These are phyloP conservation scores for Myotis davidii DNA, from an alignment of 2,113 vertebrate species.

Conservation along the genomic window DNA sequence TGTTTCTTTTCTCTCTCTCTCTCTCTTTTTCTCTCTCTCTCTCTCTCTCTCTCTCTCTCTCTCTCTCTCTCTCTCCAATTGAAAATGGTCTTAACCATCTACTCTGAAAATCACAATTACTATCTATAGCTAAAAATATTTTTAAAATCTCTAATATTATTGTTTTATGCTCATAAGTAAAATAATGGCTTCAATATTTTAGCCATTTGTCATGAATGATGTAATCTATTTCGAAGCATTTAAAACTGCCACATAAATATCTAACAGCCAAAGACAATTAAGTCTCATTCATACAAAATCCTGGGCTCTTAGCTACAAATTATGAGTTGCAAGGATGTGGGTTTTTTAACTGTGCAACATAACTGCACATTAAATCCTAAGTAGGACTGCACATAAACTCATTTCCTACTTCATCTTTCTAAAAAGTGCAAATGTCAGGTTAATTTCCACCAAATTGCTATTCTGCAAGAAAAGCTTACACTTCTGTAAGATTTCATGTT, in stretches of 20 bases:
- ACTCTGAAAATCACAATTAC: constrained; percentile 59
- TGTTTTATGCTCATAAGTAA: constrained; percentile 63
- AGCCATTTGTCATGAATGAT: constrained; percentile 56
- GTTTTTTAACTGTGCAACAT: background rate
- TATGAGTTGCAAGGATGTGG: constrained; percentile 47
- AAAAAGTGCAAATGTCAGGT: constrained; percentile 6
- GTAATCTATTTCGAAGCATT: constrained; percentile 68
- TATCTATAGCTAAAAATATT: constrained; percentile 31
- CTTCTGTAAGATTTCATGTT: background rate
- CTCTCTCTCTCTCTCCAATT: background rate
- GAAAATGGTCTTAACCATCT: constrained; percentile 36
- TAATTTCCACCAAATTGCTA: constrained; percentile 10
- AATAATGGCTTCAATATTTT: constrained; percentile 72
- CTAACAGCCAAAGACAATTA: constrained; percentile 62
- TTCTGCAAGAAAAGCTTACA: constrained; percentile 11
- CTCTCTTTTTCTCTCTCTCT: background rate
- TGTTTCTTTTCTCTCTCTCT: background rate
- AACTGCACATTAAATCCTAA: constrained; percentile 50
- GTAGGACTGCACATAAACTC: background rate
- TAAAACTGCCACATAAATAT: constrained; percentile 61
- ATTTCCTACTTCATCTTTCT: constrained; percentile 29
- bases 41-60: no score
- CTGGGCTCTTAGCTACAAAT: constrained; percentile 64
- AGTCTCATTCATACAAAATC: constrained; percentile 58
- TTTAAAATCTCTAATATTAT: constrained; percentile 55